These are phyloP conservation scores for Gallinago solitaria DNA, from an alignment of 2,797 vertebrate genomes.

Conservation along the genomic window DNA sequence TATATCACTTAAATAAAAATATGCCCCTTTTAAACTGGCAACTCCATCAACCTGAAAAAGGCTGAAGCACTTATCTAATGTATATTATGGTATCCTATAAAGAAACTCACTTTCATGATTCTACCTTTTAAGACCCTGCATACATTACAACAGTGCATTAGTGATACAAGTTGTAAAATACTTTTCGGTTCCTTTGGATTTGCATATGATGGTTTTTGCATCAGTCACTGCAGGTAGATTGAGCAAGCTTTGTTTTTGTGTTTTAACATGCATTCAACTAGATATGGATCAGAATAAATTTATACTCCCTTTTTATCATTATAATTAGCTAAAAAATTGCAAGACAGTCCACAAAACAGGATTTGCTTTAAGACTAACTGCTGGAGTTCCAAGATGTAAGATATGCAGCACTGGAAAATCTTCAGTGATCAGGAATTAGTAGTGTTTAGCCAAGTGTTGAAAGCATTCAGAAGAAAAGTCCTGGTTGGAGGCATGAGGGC, in stretches of 20 bases:
- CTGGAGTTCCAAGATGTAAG: slow-evolving; percentile 84
- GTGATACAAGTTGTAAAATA: slow-evolving; percentile 86
- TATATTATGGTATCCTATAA: slow-evolving; percentile 68
- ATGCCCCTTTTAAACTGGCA: slow-evolving; percentile 66
- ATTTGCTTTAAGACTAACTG: slow-evolving; percentile 85
- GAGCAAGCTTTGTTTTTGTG: slow-evolving; percentile 90
- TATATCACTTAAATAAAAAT: slow-evolving; percentile 55
- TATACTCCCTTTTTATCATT: slow-evolving; percentile 90
- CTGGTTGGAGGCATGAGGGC: slow-evolving; percentile 88
- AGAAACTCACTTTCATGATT: slow-evolving; percentile 72
- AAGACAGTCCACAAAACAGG: slow-evolving; percentile 93
- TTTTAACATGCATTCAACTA: slow-evolving; percentile 95
- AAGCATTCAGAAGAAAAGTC: slow-evolving; percentile 86
- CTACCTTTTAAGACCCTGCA: slow-evolving; percentile 74
- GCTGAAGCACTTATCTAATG: slow-evolving; percentile 78
- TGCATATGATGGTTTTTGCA: slow-evolving; percentile 92
- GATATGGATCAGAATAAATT: slow-evolving; percentile 87
- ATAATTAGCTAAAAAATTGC: slow-evolving; percentile 93
- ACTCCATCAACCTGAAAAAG: slow-evolving; percentile 64
- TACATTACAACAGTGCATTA: slow-evolving; percentile 87
- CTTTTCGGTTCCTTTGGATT: slow-evolving; percentile 87
- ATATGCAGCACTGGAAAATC: slow-evolving; percentile 87
- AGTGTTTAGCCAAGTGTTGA: slow-evolving; percentile 85
- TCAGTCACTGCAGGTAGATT: slow-evolving; percentile 93
- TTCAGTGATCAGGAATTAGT: slow-evolving; percentile 82